Base-by-base conservation (phyloP, 2,113 vertebrate species). In the Thamnophis sirtalis region DNA sequence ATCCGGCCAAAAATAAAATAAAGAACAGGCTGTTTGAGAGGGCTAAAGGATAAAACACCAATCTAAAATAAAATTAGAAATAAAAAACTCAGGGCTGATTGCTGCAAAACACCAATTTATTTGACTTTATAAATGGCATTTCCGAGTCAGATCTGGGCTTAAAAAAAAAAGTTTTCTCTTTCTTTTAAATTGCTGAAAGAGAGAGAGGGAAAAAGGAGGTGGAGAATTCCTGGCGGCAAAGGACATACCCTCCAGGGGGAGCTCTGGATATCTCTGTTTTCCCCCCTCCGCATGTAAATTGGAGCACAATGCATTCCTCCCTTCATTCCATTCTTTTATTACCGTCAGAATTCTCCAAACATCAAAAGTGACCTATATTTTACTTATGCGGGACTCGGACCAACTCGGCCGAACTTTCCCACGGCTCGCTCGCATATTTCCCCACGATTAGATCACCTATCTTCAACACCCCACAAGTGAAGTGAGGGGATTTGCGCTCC, bases 341-440 rank as follows among this genome's bases (percentile, higher is more conserved):
- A 88, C 94, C 89, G 43, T 92, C 93, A 91, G 1, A 89, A 89
- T 68, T n/a, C 93, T 94, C 85, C 8, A 0, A 87, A 93, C 93
- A 51, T 92, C 95, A 89, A 91, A 95, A 86, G 95, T 93, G 95
- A 96, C 93, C 96, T 93, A 96, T 73, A 88, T 95, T 94, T 91
- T 90, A 28, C 89, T 94, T 48, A 73, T 92, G 51, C 92, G 49
- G 73, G 89, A 17, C 94, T 93, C 90, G 89, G 93, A 95, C 6
- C 54, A 93, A 89, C 9, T 13, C 53, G 73, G 91, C 94, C 95
- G 91, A 58, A 91, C 89, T 96, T 95, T 96, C 95, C 96, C 96
- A 96, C 88, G 87, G 86, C 88, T 90, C 13, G 89, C 90, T 90
- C 58, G 85, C 87, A 55, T 85, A 86, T 80, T 89, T 56, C 53